phyloP scores from a whole-genome alignment of 2,113 vertebrate species.

The Nerophis lumbriciformis region DNA sequence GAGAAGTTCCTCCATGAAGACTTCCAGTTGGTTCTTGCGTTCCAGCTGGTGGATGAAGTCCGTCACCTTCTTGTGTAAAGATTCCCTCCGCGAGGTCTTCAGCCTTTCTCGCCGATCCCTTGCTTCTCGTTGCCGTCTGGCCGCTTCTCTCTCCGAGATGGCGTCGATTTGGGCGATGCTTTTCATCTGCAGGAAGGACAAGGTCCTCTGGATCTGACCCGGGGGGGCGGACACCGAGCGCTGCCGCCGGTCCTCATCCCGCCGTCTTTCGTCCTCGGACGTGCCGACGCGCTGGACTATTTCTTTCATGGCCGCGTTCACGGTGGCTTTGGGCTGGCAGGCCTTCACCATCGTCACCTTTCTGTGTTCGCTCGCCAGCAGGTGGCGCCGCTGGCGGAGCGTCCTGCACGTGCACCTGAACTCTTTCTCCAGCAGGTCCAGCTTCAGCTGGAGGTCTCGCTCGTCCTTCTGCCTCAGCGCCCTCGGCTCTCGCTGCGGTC shows the following conservation, averaged over 20 bases:
- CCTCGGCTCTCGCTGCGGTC: conserved; percentile 39
- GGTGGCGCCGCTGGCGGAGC: conserved; percentile 53
- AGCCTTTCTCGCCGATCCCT: conserved; percentile 48
- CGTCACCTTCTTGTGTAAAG: conserved; percentile 57
- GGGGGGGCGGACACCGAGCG: conserved; percentile 40
- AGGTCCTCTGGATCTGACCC: conserved; percentile 3
- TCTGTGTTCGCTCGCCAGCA: conserved; percentile 42
- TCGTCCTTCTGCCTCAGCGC: conserved; percentile 65
- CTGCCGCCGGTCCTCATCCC: conserved; percentile 8
- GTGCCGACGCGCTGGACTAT: conserved; percentile 34
- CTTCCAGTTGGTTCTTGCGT: conserved; percentile 15
- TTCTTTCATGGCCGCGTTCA: conserved; percentile 66
- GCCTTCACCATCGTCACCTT: conserved; percentile 54
- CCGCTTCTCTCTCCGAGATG: conserved; percentile 68
- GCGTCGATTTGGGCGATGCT: conserved; percentile 69
- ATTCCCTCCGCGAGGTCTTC: conserved; percentile 49
- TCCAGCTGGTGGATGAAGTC: conserved; percentile 60
- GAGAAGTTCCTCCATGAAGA: background rate
- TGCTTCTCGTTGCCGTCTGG: conserved; percentile 37
- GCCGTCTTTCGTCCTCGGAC: conserved; percentile 8
- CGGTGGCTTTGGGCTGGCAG: conserved; percentile 63
- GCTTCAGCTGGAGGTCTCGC: conserved; percentile 49
- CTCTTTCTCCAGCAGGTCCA: conserved; percentile 59
- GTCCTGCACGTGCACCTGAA: conserved; percentile 43
- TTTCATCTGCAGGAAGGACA: conserved; percentile 69